These are phyloP conservation scores for Eristalis tenax DNA, from an alignment of 2,888 invertebrate genomes.

Conservation along the genomic window DNA sequence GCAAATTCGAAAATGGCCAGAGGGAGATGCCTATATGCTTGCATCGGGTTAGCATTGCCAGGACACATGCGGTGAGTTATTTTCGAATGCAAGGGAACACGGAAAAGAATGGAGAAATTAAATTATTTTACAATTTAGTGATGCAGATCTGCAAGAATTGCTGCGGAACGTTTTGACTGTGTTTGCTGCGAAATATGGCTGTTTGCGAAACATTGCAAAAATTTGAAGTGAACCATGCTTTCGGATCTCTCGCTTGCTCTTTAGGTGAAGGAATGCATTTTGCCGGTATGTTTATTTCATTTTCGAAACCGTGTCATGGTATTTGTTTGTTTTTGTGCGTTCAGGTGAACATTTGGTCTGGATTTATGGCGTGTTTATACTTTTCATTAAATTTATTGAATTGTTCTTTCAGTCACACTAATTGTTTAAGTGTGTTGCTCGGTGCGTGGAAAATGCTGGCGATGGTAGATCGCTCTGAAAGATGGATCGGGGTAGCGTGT, in stretches of 20 bases:
- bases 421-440: neutral
- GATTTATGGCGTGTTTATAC: neutral
- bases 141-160: neutral
- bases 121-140: neutral
- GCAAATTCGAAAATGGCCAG: constrained; percentile 31
- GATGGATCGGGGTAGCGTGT: too few species aligned
- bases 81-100: neutral
- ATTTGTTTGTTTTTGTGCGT: constrained; percentile 18
- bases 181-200: neutral
- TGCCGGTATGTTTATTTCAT: constrained; percentile 65
- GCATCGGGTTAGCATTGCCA: constrained; percentile 28
- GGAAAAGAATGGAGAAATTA: neutral
- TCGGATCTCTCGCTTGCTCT: neutral
- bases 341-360: neutral
- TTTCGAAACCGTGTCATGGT: constrained; percentile 24
- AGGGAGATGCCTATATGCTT: constrained; percentile 6
- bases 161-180: neutral
- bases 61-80: neutral
- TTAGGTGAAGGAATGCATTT: constrained; percentile 19
- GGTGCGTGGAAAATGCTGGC: too few species aligned
- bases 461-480: too few species aligned
- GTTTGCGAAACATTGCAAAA: neutral
- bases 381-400: neutral
- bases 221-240: neutral
- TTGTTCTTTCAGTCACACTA: neutral